These are phyloP conservation scores for Formicarius rufipectus DNA, from an alignment of 2,113 vertebrate species.

Conservation along the genomic window DNA sequence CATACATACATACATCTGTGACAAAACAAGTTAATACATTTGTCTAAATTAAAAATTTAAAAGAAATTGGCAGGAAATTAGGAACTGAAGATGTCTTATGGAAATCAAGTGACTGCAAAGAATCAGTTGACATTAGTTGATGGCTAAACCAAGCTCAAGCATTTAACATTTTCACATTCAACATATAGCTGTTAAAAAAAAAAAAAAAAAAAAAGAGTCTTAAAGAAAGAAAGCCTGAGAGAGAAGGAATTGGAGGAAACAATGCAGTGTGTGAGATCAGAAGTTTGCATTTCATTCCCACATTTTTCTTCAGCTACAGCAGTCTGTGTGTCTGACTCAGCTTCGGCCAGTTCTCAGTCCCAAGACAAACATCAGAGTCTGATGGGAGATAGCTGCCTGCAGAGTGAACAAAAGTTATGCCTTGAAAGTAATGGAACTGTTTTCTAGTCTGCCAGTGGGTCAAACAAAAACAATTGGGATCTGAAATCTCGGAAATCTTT, in stretches of 20 bases:
- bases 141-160: not conserved
- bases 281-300: not conserved
- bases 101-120: not conserved
- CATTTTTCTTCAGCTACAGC: not conserved
- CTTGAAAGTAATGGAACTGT: not conserved
- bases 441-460: not conserved
- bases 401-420: not conserved
- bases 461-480: not conserved
- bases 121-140: rapidly evolving
- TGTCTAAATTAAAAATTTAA: not conserved
- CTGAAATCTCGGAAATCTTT: not conserved
- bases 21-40: not conserved
- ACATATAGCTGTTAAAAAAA: not conserved
- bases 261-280: not conserved
- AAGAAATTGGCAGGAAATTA: not conserved
- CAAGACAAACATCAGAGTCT: not conserved
- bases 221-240: not conserved
- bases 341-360: not conserved
- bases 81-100: not conserved
- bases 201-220: no score
- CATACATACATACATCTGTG: not conserved
- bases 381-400: not conserved
- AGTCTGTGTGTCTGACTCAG: not conserved
- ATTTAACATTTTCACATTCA: not conserved
- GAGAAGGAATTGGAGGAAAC: not conserved